Percentiles rank a stretch among this genome's conserved stretches.
Conservation (phyloP, 2,113 vertebrate species). For the Cavia aperea region DNA sequence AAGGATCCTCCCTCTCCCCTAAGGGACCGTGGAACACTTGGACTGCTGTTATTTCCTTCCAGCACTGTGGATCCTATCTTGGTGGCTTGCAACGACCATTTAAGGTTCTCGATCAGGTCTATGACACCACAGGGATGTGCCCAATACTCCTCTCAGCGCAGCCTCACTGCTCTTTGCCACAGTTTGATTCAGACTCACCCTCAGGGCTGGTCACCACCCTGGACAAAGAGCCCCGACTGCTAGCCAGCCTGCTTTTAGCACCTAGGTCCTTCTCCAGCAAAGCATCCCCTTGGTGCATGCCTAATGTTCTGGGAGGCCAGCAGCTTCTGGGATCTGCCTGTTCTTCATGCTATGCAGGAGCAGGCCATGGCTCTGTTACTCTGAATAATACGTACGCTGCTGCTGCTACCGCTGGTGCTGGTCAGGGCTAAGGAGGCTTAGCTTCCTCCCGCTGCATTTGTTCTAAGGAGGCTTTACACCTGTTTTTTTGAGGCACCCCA, state of each 20-base stretch:
- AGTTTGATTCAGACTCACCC: not conserved
- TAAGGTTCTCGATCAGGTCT: not conserved
- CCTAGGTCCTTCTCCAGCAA: not conserved
- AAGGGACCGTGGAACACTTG: too few species aligned
- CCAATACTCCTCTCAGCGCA: not conserved
- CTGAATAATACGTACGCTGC: not conserved
- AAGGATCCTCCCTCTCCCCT: not conserved
- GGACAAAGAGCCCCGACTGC: too few species aligned
- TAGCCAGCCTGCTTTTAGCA: not conserved
- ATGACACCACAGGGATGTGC: not conserved
- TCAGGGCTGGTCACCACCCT: not conserved
- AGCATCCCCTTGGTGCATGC: accelerated
- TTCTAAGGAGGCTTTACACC: not conserved
- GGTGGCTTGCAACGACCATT: not conserved
- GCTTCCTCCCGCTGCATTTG: not conserved
- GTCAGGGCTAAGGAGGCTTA: accelerated
- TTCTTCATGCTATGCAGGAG: too few species aligned
- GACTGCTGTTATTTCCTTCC: not conserved
- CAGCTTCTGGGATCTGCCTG: not conserved
- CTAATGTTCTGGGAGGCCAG: too few species aligned
- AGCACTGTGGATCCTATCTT: not conserved
- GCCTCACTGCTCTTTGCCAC: not conserved
- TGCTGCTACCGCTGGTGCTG: not conserved
- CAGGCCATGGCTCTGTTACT: not conserved
- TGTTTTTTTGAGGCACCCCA: not conserved